Base-by-base conservation (phyloP, 2,113 vertebrate species). In the Panthera tigris region DNA sequence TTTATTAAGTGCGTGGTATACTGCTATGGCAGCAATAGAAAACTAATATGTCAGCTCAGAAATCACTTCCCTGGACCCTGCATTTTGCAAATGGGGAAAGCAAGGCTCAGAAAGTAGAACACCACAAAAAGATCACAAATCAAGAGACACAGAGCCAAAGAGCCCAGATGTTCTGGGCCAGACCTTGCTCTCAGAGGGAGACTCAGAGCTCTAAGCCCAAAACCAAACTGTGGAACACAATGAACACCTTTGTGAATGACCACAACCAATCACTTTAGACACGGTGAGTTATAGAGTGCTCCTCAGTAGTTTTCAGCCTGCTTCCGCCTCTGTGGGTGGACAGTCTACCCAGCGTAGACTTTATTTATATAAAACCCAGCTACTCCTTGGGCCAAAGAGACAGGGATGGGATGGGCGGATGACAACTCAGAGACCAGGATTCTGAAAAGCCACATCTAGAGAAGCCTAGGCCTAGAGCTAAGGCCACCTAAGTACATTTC, bases 401-500 rank as follows among this genome's bases (percentile, higher is more conserved):
- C 5, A 39, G 48, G 57, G 81, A 36, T 0, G 0, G 31, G 41
- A 19, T 33, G 23, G 73, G 93, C 33, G 45, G 36, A 68, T 33
- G n/a, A 9, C 1, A 7, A 25, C 31, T 39, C 65, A 80, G 27
- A 66, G 50, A 13, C 57, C 81, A 69, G 83, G 81, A 33, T 69
- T 80, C 29, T 50, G 61, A 36, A 76, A 92, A 69, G 57, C 66
- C 16, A 68, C 21, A 29, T 7, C 52, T 3, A 48, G 41, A 96
- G 84, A 82, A 55, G 89, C 55, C 92, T 97, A 83, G 95, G 78
- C 95, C 98, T 96, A 61, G 86, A 73, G 83, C 68, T 68, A 86
- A 21, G 15, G 27, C 36, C 55, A 97, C 83, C 97, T 96, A 97
- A 95, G 81, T 88, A 92, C 65, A 48, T 95, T 96, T 73, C 73